Evolutionary conservation across 2,797 vertebrate genomes (phyloP).

Genomic region (Myotis myotis): DNA sequence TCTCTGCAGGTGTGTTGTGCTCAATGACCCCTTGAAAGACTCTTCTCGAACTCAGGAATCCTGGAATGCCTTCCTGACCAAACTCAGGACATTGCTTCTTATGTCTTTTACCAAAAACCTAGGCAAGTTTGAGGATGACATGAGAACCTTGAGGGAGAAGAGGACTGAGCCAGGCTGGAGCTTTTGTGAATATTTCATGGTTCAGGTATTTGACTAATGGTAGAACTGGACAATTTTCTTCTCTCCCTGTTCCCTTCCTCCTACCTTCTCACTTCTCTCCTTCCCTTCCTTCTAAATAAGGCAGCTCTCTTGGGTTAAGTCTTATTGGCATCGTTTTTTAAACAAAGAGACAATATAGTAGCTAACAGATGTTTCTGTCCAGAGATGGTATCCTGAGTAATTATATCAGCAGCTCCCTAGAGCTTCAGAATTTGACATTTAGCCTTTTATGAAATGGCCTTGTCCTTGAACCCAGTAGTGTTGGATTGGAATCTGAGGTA

Average conservation of each 20-base stretch:
- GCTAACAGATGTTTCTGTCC: not conserved
- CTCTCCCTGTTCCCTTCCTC: no score
- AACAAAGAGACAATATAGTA: not conserved
- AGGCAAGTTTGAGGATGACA: conserved; percentile 97
- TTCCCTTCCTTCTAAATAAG: not conserved
- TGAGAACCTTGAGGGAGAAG: conserved; percentile 97
- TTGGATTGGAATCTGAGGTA: not conserved
- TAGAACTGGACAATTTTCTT: not conserved
- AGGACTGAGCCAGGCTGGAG: conserved; percentile 98
- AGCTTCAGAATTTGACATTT: not conserved
- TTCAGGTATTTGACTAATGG: conserved; percentile 88
- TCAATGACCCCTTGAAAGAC: conserved; percentile 97
- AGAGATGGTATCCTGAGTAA: not conserved
- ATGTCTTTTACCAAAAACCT: conserved; percentile 99
- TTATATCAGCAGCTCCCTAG: not conserved
- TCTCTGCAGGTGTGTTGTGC: conserved; percentile 92
- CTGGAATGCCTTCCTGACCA: conserved; percentile 96
- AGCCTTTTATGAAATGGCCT: not conserved
- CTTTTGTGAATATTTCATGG: conserved; percentile 99
- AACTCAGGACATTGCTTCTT: conserved; percentile 96
- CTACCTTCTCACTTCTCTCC: no score
- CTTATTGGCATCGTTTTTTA: not conserved
- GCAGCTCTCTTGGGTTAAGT: not conserved
- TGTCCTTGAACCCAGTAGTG: not conserved
- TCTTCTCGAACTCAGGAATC: conserved; percentile 98